Evolutionary conservation across 2,113 vertebrate genomes (phyloP).

Genomic region (Aramus guarauna): DNA sequence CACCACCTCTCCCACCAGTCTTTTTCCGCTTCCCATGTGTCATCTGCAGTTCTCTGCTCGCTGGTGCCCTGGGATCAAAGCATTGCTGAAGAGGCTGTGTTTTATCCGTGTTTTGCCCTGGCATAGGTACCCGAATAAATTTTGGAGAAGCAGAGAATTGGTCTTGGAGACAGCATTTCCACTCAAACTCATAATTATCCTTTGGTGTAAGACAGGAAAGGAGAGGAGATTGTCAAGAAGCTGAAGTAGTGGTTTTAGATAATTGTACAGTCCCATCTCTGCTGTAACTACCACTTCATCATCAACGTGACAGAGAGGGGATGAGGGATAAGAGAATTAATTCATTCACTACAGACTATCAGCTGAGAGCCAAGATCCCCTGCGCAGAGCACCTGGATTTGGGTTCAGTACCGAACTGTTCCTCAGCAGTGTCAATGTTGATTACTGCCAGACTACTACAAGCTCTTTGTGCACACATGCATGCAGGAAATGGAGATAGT

Average conservation of each 20-base stretch:
- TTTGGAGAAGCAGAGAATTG: neutral
- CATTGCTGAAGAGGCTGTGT: neutral
- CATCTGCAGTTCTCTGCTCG: neutral
- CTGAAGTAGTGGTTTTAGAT: neutral
- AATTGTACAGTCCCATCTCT: neutral
- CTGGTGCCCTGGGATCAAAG: neutral
- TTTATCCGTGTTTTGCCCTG: neutral
- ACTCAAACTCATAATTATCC: neutral
- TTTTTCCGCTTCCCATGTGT: neutral
- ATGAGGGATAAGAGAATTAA: neutral
- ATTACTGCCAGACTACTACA: neutral
- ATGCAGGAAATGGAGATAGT: neutral
- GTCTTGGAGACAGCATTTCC: neutral
- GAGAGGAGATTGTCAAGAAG: neutral
- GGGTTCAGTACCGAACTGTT: neutral
- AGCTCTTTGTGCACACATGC: neutral
- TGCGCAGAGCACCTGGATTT: accelerated
- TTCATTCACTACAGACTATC: neutral
- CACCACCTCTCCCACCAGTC: no score
- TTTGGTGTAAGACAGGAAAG: neutral
- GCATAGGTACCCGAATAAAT: neutral
- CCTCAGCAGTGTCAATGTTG: accelerated
- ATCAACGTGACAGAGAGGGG: neutral
- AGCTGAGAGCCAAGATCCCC: neutral
- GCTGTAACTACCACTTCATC: neutral